These are phyloP conservation scores for Paralvinella palmiformis DNA, from an alignment of 1,140 invertebrate genomes.

Conservation along the genomic window DNA sequence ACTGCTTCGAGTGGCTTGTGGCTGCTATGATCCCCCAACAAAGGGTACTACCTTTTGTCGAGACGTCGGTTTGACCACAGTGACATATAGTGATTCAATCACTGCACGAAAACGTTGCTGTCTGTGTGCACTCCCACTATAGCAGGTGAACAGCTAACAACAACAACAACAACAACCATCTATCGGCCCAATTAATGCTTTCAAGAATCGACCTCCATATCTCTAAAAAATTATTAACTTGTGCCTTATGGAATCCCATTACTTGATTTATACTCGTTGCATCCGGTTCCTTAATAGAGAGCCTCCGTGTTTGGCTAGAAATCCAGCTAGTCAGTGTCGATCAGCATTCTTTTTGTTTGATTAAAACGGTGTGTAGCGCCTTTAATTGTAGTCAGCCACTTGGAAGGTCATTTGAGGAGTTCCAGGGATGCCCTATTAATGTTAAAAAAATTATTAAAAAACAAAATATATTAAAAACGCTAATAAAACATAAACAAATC, in stretches of 20 bases:
- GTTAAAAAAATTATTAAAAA: too few species aligned
- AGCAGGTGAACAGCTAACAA: constrained; percentile 33
- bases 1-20: constrained; percentile 20
- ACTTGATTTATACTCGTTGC: constrained; percentile 45
- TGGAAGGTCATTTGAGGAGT: too few species aligned
- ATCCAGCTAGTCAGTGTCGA: constrained; percentile 7
- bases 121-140: constrained; percentile 18
- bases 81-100: constrained; percentile 24
- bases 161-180: constrained; percentile 39
- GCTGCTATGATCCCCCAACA: constrained; percentile 28
- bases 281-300: constrained; percentile 37
- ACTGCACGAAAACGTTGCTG: constrained; percentile 21
- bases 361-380: neutral
- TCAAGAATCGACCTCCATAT: neutral
- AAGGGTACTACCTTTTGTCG: constrained; percentile 49
- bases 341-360: neutral
- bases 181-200: constrained; percentile 17
- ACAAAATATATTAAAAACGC: too few species aligned
- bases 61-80: constrained; percentile 9
- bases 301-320: neutral
- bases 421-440: too few species aligned
- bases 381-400: too few species aligned
- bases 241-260: constrained; percentile 50
- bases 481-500: too few species aligned
- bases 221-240: constrained; percentile 44